Percentiles rank a stretch among this genome's conserved stretches.
These are phyloP conservation scores for Ceyx erithaca DNA, from an alignment of 2,797 vertebrate species.

Conservation along the genomic window DNA sequence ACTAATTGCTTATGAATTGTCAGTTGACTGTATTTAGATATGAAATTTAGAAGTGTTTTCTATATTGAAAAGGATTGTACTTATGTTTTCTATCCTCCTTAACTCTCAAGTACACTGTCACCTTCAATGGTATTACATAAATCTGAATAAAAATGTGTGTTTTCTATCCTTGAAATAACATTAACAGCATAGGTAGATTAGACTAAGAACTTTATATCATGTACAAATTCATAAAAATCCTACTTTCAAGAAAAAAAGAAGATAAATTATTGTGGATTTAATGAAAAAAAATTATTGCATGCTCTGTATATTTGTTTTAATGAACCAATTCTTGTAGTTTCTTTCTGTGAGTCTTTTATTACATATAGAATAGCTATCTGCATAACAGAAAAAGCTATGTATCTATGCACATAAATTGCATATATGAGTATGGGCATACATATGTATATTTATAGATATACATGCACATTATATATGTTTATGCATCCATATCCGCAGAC, in stretches of 20 bases:
- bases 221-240: background rate
- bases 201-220: background rate
- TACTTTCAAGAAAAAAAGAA: background rate
- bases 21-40: background rate
- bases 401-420: background rate
- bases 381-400: background rate
- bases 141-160: background rate
- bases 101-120: background rate
- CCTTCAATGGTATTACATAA: background rate
- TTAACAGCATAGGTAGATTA: background rate
- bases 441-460: background rate
- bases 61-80: background rate
- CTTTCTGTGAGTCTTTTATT: background rate
- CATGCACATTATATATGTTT: background rate
- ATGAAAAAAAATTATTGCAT: background rate
- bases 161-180: background rate
- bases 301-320: background rate
- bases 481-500: background rate
- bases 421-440: background rate
- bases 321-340: background rate
- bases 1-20: constrained; percentile 26
- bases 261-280: background rate
- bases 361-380: background rate
- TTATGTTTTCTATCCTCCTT: background rate
- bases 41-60: background rate